These are phyloP conservation scores for Bhutanitis thaidina DNA, from an alignment of 2,888 invertebrate species.

Conservation along the genomic window DNA sequence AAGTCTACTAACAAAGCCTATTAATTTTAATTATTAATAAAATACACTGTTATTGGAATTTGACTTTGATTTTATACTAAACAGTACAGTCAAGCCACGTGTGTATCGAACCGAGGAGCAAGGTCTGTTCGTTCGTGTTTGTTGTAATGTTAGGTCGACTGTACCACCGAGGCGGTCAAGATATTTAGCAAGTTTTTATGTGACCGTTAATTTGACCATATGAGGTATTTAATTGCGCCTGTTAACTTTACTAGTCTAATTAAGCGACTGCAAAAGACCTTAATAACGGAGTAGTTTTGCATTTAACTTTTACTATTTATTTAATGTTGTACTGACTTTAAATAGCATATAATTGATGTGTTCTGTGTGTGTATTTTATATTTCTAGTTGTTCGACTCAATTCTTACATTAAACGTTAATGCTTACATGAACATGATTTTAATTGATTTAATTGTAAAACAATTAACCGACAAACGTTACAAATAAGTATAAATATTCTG, in stretches of 20 bases:
- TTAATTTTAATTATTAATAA: too few species aligned
- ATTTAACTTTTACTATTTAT: conserved; percentile 13
- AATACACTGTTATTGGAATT: too few species aligned
- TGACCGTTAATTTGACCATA: conserved; percentile 18
- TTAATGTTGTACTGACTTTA: too few species aligned
- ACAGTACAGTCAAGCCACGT: too few species aligned
- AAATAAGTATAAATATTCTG: conserved; percentile 21
- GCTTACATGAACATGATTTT: conserved; percentile 1
- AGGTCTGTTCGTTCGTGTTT: too few species aligned
- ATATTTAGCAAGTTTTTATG: conserved; percentile 25
- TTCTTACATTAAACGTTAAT: not conserved
- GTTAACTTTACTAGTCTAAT: conserved; percentile 17
- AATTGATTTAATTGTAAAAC: conserved; percentile 7
- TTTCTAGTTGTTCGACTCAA: too few species aligned
- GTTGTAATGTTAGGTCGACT: too few species aligned
- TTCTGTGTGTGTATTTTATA: too few species aligned
- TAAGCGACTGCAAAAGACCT: conserved; percentile 9
- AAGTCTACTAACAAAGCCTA: too few species aligned
- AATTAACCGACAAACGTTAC: conserved; percentile 6
- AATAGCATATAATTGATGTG: too few species aligned
- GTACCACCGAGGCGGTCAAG: conserved; percentile 5
- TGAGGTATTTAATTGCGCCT: conserved; percentile 13
- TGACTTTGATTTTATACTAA: too few species aligned
- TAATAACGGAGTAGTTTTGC: conserved; percentile 13
- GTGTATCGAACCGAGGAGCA: too few species aligned